Base-by-base conservation (phyloP, 2,888 invertebrate species). In the Drepanosiphum platanoidis region DNA sequence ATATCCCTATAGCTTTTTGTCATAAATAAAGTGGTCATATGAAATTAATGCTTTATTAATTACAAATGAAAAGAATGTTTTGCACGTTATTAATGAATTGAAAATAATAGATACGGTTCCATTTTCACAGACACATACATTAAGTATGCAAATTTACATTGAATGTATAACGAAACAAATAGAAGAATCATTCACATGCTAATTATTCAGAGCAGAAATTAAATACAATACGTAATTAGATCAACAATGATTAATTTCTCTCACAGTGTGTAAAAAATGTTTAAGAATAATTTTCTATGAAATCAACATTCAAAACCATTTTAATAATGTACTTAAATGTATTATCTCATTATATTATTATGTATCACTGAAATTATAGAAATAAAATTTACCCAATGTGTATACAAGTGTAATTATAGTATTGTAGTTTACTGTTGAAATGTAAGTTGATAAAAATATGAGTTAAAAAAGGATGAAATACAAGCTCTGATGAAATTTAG, bases 141-240 rank as follows among this genome's bases (percentile, higher is more conserved):
- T 80, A 52, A 18, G 46, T 70, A 52, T 70, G 18, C 80, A 70
- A 52, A 52, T 70, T 36, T 80, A 80, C 52, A 80, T 70, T 46
- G 34, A 52, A 52, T 80, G 46, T 70, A 36, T n/a, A 52, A 34
- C 52, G 52, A 68, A 68, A 52, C n/a, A 80, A 70, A 80, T 18
- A 15, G 32, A 68, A 68, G 66, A 79, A 79, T 79, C 66, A 80
- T 80, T 52, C 68, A 80, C 80, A 80, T 80, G 80, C 68, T 80
- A 80, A 52, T 68, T 46, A 46, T 79, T 68, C 13, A 9, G 66
- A 4, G 27, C 36, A n/a, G 1, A 8, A 66, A 34, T 13, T 79
- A 68, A 52, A 68, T 46, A 46, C 34, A 46, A 80, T 18, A 52
- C n/a, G 4, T 68, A 34, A 22, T 46, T 52, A 32, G 15, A 46